Percentiles rank a stretch among this genome's conserved stretches.
These are phyloP conservation scores for Aythya baeri DNA, from an alignment of 2,113 vertebrate genomes.

Conservation along the genomic window DNA sequence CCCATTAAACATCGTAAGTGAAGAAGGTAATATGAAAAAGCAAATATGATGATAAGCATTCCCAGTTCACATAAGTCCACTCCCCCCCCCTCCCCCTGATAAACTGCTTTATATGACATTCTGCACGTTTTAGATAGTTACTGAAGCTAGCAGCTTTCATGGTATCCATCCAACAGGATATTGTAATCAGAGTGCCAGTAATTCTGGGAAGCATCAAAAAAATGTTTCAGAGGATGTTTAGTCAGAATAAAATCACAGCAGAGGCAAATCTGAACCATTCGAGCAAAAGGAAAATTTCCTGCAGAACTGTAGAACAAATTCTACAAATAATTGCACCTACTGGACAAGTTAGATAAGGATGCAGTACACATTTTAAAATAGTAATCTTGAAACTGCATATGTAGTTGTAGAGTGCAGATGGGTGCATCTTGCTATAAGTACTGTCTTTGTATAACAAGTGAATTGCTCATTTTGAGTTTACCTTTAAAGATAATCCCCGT, in stretches of 20 bases:
- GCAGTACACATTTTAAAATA: constrained; percentile 33
- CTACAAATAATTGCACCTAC: constrained; percentile 51
- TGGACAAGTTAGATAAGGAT: constrained; percentile 67
- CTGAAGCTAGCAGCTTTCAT: constrained; percentile 27
- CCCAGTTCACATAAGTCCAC: background rate
- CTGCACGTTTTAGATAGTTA: constrained; percentile 9
- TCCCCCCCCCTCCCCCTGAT: background rate
- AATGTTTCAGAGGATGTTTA: constrained; percentile 45
- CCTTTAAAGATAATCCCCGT: background rate
- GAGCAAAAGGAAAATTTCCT: constrained; percentile 62
- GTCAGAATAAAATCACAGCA: constrained; percentile 58
- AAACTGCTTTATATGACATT: constrained; percentile 29
- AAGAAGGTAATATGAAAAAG: background rate
- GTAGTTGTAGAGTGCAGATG: background rate
- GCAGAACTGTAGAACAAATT: constrained; percentile 65
- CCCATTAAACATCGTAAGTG: background rate
- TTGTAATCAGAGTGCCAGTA: constrained; percentile 37
- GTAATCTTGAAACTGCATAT: constrained; percentile 59
- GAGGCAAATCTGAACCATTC: constrained; percentile 12
- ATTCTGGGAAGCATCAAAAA: constrained; percentile 53
- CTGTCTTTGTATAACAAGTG: background rate
- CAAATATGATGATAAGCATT: background rate
- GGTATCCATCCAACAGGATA: constrained; percentile 44
- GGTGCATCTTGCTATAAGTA: constrained; percentile 4
- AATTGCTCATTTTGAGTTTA: constrained; percentile 3